Percentiles rank a stretch among this genome's conserved stretches.
These are phyloP conservation scores for Acanthosoma haemorrhoidale DNA, from an alignment of 2,888 invertebrate genomes.

Conservation along the genomic window DNA sequence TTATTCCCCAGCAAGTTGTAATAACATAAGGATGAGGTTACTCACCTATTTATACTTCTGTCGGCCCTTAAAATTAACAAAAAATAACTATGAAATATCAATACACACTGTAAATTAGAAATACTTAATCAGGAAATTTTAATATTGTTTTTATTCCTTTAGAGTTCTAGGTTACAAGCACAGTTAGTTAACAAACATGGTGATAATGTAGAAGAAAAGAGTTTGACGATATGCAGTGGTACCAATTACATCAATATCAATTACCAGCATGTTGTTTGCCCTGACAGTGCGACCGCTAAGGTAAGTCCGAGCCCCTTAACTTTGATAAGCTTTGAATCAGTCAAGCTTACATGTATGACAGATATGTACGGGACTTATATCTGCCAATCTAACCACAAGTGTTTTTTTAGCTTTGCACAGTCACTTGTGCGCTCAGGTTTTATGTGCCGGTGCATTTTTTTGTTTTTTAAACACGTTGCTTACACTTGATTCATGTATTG, in stretches of 20 bases:
- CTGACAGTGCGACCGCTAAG: conserved; percentile 88
- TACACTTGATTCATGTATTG: background rate
- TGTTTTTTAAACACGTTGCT: background rate
- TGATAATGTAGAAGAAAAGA: conserved; percentile 78
- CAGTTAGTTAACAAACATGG: conserved; percentile 77
- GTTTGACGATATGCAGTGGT: conserved; percentile 94
- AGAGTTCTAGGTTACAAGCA: conserved; percentile 76
- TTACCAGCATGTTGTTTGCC: conserved; percentile 94
- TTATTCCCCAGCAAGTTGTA: too few species aligned
- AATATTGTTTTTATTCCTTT: conserved; percentile 40
- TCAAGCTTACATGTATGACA: conserved; percentile 3
- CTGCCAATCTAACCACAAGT: background rate
- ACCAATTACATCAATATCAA: conserved; percentile 98
- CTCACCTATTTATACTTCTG: background rate
- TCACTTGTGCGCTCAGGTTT: conserved; percentile 11
- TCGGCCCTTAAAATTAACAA: too few species aligned
- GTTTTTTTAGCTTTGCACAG: conserved; percentile 13
- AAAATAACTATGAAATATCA: too few species aligned
- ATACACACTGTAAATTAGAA: too few species aligned
- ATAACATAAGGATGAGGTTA: background rate
- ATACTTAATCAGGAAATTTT: too few species aligned
- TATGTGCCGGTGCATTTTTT: background rate
- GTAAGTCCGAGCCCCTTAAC: conserved; percentile 51
- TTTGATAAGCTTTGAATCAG: background rate
- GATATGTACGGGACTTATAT: conserved; percentile 14